phyloP scores from a whole-genome alignment of 2,113 vertebrate species.

The Pycnonotus jocosus region DNA sequence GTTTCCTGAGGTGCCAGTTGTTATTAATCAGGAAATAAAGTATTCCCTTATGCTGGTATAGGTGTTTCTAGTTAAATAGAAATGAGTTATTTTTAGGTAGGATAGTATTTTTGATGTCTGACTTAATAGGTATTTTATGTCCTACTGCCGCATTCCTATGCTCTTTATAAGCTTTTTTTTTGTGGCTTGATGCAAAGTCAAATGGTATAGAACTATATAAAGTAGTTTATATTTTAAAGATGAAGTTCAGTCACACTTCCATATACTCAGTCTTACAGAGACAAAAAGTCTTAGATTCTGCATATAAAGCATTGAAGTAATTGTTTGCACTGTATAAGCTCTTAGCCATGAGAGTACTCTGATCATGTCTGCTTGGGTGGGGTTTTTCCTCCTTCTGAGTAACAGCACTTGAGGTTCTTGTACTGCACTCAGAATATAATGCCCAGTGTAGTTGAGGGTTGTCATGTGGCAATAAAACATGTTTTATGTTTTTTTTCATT shows the following conservation, averaged over 20 bases:
- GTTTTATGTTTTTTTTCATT: neutral
- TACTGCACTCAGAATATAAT: neutral
- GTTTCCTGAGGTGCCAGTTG: neutral
- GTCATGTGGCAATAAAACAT: neutral
- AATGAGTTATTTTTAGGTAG: neutral
- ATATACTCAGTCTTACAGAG: neutral
- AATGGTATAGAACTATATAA: neutral
- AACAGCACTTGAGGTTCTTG: constrained; percentile 22
- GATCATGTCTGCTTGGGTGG: neutral
- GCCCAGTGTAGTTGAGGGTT: neutral
- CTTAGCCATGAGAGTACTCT: neutral
- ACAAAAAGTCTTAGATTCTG: neutral
- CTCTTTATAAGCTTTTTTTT: neutral
- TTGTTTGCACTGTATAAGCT: neutral
- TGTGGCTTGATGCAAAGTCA: neutral
- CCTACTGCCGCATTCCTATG: neutral
- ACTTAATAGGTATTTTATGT: neutral
- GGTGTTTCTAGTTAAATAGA: neutral
- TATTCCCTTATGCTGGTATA: neutral
- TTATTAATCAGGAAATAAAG: neutral
- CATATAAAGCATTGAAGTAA: neutral
- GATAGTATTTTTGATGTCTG: neutral
- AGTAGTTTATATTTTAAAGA: neutral
- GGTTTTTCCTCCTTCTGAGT: neutral
- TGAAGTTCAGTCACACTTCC: neutral